Evolutionary conservation across 2,888 invertebrate species (phyloP).

Genomic region (Eudasyphora cyanicolor): DNA sequence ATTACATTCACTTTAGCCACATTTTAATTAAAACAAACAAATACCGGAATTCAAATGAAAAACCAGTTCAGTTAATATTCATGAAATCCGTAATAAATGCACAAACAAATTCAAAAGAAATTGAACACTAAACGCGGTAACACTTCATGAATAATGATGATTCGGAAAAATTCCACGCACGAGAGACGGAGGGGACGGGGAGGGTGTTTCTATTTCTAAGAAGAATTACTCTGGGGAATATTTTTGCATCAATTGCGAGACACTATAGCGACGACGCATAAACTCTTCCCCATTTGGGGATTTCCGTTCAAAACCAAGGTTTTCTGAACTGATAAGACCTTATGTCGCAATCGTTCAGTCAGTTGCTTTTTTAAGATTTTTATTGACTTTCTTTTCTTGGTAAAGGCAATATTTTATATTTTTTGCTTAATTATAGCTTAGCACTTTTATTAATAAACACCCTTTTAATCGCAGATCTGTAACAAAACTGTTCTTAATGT

Average conservation of each 20-base stretch:
- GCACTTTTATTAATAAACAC: constrained; percentile 31
- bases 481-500: constrained; percentile 52
- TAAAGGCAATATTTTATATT: background rate
- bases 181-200: too few species aligned
- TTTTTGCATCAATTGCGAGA: background rate
- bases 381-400: background rate
- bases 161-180: background rate
- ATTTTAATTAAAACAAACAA: constrained; percentile 4
- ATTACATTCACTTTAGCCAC: background rate
- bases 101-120: background rate
- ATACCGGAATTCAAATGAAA: background rate
- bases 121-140: background rate
- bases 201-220: background rate
- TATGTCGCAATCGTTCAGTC: background rate
- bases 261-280: background rate
- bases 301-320: background rate
- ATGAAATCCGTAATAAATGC: background rate
- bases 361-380: background rate
- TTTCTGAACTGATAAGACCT: background rate
- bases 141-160: too few species aligned
- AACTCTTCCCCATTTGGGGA: background rate
- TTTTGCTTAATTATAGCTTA: background rate
- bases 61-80: background rate
- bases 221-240: background rate
- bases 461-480: constrained; percentile 49